Conservation (phyloP, 2,113 vertebrate genomes). For the Pygoscelis antarcticus region DNA sequence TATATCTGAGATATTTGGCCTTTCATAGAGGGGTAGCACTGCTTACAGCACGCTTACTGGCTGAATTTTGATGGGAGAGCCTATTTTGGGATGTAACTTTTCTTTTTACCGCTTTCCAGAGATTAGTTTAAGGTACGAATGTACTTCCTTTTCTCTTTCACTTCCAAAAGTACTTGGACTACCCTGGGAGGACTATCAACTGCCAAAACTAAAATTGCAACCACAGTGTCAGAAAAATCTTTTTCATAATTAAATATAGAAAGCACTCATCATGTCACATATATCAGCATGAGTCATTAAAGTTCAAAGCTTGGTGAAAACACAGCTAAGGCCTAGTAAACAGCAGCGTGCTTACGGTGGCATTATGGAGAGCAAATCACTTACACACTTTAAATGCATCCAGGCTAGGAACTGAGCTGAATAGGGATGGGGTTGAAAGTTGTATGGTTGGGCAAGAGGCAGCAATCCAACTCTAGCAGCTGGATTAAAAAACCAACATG, state of each 20-base stretch:
- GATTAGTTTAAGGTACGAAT: background rate
- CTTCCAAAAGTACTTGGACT: background rate
- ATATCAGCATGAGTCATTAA: background rate
- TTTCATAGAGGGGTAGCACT: background rate
- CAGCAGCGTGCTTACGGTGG: background rate
- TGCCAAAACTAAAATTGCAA: conserved; percentile 3
- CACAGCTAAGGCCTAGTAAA: background rate
- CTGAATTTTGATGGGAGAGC: background rate
- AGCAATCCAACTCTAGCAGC: conserved; percentile 12
- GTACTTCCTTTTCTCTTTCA: background rate
- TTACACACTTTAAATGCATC: background rate
- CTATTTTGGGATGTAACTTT: background rate
- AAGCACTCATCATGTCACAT: background rate
- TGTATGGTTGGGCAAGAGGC: background rate
- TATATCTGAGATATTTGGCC: background rate
- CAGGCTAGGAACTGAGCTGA: background rate
- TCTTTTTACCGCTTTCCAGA: background rate
- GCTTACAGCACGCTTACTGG: background rate
- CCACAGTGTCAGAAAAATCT: background rate
- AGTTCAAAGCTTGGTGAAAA: conserved; percentile 32
- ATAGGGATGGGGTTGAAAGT: background rate
- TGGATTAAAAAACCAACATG: conserved; percentile 4
- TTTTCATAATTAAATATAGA: conserved; percentile 18
- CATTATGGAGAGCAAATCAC: background rate
- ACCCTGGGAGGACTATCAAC: background rate